Percentiles rank a stretch among this genome's conserved stretches.
These are phyloP conservation scores for Artibeus lituratus DNA, from an alignment of 2,797 vertebrate species.

Conservation along the genomic window DNA sequence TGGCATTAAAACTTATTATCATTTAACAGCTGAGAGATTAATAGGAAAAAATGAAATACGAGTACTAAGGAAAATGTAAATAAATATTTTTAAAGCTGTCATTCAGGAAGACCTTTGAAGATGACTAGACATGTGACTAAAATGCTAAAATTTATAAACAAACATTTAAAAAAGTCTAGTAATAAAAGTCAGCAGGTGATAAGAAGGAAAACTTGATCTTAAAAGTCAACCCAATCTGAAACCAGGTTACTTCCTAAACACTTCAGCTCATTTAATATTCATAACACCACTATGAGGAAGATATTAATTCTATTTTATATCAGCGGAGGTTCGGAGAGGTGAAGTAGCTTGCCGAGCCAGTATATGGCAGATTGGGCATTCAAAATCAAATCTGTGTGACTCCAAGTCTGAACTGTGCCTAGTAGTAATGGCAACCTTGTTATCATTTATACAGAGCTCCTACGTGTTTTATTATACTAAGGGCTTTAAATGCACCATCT, in stretches of 20 bases:
- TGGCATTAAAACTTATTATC: slow-evolving; percentile 11
- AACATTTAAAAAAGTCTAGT: neutral
- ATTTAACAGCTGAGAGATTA: neutral
- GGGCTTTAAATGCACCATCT: slow-evolving; percentile 13
- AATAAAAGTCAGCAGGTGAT: neutral
- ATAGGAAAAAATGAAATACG: neutral
- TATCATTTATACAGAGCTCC: neutral
- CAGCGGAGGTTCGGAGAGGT: neutral
- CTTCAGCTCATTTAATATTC: slow-evolving; percentile 2
- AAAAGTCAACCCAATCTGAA: neutral
- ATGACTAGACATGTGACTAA: neutral
- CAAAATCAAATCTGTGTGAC: neutral
- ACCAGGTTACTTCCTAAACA: slow-evolving; percentile 10
- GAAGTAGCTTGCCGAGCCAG: slow-evolving; percentile 19
- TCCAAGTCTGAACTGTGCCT: neutral
- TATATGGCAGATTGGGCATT: neutral
- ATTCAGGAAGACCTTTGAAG: slow-evolving; percentile 17
- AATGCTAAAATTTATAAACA: neutral
- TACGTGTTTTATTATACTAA: neutral
- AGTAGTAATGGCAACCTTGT: neutral
- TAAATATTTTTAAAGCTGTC: neutral
- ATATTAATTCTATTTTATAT: neutral
- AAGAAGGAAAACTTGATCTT: neutral
- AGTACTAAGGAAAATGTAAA: neutral
- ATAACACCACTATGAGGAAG: slow-evolving; percentile 8